Evolutionary conservation across 1,140 invertebrate species (phyloP), one percentile per base, ranked within the genome.

Genomic region (Bombus polaris): DNA sequence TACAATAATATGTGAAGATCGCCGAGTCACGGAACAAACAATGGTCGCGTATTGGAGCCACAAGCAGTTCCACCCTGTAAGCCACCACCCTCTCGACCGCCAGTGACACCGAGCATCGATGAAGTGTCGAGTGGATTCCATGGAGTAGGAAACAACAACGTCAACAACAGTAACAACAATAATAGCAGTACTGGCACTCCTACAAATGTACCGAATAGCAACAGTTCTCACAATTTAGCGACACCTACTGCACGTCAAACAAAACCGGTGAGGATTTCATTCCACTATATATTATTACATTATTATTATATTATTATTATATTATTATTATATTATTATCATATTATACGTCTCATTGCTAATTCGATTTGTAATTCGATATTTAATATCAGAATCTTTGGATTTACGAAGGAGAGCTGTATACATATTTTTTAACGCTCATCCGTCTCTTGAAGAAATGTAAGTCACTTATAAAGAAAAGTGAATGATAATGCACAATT

Each of bases 61-160:
- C 93, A 94, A 74, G 87, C 88, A 9, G 81, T 91, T 68, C 93
- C 94, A 42, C 94, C 93, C 22, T 93, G 93, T n/a, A 94, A 94
- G 73, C 93, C 94, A 12, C 92, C 94, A 39, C 92, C 92, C 37
- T 93, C 93, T 37, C 86, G 94, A 22, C 92, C 94, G 42, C 92
- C 94, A 42, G 89, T 93, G 72, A 93, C 93, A 70, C 92, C 94
- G 65, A 92, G 47, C 74, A 91, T 94, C 81, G 92, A 94, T 47
- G 92, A 93, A 53, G 71, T 90, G 65, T 92, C 82, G 76, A 88
- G 78, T 66, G 86, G 89, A 47, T 83, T 77, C 79, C 85, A 87
- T 59, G 75, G 83, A 37, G 73, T 87, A 4, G 75, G 71, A 5
- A 92, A 84, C 83, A 91, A 86, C 74, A 89, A 77, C 53, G 86